Base-by-base conservation (phyloP, 2,113 vertebrate species). In the Oxyura jamaicensis region DNA sequence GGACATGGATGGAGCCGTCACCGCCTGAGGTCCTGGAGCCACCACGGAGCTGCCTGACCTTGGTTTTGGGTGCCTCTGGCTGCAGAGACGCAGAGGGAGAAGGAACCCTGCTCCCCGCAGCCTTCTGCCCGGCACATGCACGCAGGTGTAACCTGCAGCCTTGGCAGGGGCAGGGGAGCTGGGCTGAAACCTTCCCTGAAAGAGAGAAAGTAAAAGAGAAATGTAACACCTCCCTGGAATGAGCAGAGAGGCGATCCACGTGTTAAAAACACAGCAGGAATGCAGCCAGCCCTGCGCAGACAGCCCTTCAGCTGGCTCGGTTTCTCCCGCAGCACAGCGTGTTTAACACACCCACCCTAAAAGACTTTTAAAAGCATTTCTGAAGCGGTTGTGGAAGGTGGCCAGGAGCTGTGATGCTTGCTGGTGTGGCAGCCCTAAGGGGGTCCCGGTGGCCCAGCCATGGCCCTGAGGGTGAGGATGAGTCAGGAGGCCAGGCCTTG, bases 121-220 rank as follows among this genome's bases (percentile, higher is more conserved):
- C 44, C 1, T 0, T 44, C 60, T 33, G 50, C 33, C 74, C 5
- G 5, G 29, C 50, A 35, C 0, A 0, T 44, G 60, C 15, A 22
- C 5, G 29, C 21, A 15, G 33, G 2, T 28, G 23, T 11, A 52
- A 36, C 20, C 36, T 13, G 13, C 8, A 42, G 1, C 26, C 23
- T 1, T 21, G 31, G 71, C 52, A 82, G 7, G 36, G 39, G 28
- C 28, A 65, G 73, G 28, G 53, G 12, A 81, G 59, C 16, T 0
- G 14, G 36, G 16, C 13, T 52, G 48, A 88, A 82, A 76, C 31
- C 59, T 21, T 69, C 68, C 84, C 23, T 17, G 39, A 80, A 29
- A 79, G 46, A 39, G 15, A 42, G 23, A 42, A 35, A 88, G 58
- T 26, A 46, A 59, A 66, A 33, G 31, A 82, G 46, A 23, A 28